Evolutionary conservation across 2,797 vertebrate species (phyloP), one percentile per base, ranked within the genome.

Genomic region (Lepidocolaptes lacrymiger): DNA sequence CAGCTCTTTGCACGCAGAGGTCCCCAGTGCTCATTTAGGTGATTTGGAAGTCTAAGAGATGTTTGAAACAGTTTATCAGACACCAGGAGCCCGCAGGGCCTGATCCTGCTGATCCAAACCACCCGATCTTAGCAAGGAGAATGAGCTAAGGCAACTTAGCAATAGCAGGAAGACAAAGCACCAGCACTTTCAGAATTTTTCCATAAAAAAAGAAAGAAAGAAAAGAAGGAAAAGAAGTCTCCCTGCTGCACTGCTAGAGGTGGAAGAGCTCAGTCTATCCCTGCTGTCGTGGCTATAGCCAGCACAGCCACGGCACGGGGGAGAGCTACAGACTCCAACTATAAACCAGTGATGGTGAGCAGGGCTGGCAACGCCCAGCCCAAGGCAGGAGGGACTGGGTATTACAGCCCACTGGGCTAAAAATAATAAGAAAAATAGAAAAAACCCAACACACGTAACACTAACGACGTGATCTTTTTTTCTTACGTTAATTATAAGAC

Each of bases 231-330:
- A 34, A 24, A 27, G 27, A 18, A 3, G 22, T 44, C 5, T 67
- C 34, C 18, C 2, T 19, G 22, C 9, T 7, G 23, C 1, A 0
- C n/a, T 36, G 72, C 28, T 18, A 1, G 49, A 34, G 28, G 26
- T 5, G 5, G 59, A 49, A 12, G 48, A 49, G 74, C 28, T 41
- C 6, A 4, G 86, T 20, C 30, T 5, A 13, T 43, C 7, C 10
- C 18, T 0, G 62, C 78, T 49, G 10, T 20, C 0, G 0, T 30
- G 16, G 36, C 37, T 10, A 14, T 6, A 10, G 88, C 27, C 18
- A 0, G 67, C 6, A 2, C 3, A 48, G 61, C 44, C 82, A 14
- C 1, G 0, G 66, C 67, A 61, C 5, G 1, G 43, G 14, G 15
- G 66, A 68, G 69, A 66, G 64, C 80, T 80, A 54, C 54, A 30